Percentiles rank a stretch among this genome's conserved stretches.
Conservation (phyloP, 1,140 invertebrate genomes). For the Telenomus remus region DNA sequence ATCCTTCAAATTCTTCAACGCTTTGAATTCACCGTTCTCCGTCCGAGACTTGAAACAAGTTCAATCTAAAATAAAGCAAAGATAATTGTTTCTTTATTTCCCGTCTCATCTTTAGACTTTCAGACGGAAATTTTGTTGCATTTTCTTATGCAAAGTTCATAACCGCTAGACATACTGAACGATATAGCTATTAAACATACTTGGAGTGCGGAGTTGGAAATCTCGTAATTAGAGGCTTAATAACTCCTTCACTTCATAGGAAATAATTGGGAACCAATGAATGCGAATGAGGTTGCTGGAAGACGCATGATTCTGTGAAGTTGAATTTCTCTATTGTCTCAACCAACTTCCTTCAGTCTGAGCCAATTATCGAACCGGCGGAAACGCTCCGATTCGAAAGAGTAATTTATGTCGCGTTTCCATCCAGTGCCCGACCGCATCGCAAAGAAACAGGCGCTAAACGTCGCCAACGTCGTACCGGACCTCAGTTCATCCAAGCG, state of each 20-base stretch:
- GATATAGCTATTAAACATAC: constrained; percentile 24
- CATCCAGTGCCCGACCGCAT: constrained; percentile 40
- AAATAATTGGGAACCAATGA: constrained; percentile 73
- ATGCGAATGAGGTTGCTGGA: constrained; percentile 68
- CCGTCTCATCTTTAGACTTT: too few species aligned
- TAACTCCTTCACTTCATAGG: constrained; percentile 67
- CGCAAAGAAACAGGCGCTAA: constrained; percentile 29
- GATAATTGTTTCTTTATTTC: too few species aligned
- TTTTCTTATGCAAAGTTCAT: too few species aligned
- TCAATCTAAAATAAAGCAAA: too few species aligned
- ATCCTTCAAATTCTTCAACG: too few species aligned
- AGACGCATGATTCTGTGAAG: constrained; percentile 60
- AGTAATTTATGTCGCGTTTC: constrained; percentile 65
- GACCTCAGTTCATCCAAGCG: background rate
- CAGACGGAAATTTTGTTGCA: too few species aligned
- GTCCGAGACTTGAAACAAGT: too few species aligned
- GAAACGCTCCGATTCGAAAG: constrained; percentile 62
- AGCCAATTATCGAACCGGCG: constrained; percentile 69
- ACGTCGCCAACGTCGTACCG: background rate
- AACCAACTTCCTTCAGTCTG: constrained; percentile 50
- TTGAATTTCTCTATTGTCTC: constrained; percentile 60
- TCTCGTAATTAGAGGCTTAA: constrained; percentile 69
- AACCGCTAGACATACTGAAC: too few species aligned
- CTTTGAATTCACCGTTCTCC: too few species aligned
- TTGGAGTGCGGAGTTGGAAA: constrained; percentile 32